These are phyloP conservation scores for Garra rufa DNA, from an alignment of 2,113 vertebrate species.

Conservation along the genomic window DNA sequence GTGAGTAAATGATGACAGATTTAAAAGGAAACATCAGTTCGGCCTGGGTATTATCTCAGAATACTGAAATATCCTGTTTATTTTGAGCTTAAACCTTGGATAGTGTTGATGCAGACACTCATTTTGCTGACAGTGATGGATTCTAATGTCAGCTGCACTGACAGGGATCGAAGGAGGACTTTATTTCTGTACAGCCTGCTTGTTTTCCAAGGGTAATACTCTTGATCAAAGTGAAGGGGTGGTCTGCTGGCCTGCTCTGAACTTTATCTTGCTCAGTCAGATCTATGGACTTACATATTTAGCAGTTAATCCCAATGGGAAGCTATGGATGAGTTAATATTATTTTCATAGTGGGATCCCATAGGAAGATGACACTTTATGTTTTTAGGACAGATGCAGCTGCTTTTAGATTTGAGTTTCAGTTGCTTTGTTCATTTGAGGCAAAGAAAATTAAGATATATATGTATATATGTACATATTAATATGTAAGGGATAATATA, in stretches of 20 bases:
- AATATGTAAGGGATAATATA: not conserved
- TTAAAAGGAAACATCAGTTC: not conserved
- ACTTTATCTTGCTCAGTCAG: not conserved
- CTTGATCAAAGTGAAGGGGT: constrained; percentile 33
- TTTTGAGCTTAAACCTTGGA: constrained; percentile 33
- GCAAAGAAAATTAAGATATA: not conserved
- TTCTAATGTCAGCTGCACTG: constrained; percentile 36
- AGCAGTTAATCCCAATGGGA: not conserved
- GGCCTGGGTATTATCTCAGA: not conserved
- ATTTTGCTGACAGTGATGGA: constrained; percentile 47
- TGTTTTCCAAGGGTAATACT: constrained; percentile 40
- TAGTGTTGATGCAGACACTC: constrained; percentile 7
- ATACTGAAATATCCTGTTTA: constrained; percentile 28
- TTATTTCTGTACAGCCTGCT: constrained; percentile 17
- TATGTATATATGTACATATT: not conserved
- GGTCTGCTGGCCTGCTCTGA: not conserved
- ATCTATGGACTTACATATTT: not conserved
- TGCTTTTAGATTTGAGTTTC: not conserved
- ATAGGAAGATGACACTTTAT: not conserved
- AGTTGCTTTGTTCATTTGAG: not conserved
- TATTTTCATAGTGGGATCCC: not conserved
- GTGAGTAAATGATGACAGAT: not conserved
- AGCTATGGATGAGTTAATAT: not conserved
- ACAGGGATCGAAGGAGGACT: constrained; percentile 30
- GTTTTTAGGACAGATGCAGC: not conserved